These are phyloP conservation scores for Protomyctophum bolini DNA, from an alignment of 2,113 vertebrate genomes.

Conservation along the genomic window DNA sequence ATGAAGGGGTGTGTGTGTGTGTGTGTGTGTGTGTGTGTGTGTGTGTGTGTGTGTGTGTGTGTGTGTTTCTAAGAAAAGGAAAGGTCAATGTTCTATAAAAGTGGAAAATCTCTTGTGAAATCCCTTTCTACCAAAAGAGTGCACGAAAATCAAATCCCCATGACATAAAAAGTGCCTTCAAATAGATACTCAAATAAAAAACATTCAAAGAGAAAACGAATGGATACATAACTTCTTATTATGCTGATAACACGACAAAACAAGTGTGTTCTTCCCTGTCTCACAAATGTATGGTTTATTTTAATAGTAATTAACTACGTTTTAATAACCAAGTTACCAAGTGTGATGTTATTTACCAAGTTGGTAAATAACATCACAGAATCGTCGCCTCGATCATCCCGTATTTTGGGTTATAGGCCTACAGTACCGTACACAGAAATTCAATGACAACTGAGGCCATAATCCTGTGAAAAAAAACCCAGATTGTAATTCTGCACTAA, in stretches of 20 bases:
- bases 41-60: neutral
- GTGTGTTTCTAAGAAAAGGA: neutral
- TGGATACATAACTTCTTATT: neutral
- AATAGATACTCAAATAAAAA: slow-evolving; percentile 58
- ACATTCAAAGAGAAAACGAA: neutral
- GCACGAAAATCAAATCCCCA: slow-evolving; percentile 15
- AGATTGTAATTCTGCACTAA: no score
- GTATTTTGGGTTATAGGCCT: neutral
- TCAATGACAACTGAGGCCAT: no score
- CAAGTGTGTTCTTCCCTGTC: neutral
- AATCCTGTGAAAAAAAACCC: no score
- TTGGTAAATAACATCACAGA: slow-evolving; percentile 10
- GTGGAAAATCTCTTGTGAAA: slow-evolving; percentile 5
- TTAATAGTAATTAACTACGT: slow-evolving; percentile 13
- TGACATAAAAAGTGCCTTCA: slow-evolving; percentile 40
- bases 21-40: neutral
- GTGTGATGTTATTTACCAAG: no score
- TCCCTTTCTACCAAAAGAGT: slow-evolving; percentile 24
- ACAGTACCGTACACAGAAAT: neutral
- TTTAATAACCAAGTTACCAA: neutral
- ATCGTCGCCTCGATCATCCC: no score
- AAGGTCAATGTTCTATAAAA: slow-evolving; percentile 32
- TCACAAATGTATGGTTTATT: neutral
- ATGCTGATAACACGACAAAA: neutral
- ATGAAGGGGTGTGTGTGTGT: neutral